These are phyloP conservation scores for Ceratina calcarata DNA, from an alignment of 1,140 invertebrate genomes.

Conservation along the genomic window DNA sequence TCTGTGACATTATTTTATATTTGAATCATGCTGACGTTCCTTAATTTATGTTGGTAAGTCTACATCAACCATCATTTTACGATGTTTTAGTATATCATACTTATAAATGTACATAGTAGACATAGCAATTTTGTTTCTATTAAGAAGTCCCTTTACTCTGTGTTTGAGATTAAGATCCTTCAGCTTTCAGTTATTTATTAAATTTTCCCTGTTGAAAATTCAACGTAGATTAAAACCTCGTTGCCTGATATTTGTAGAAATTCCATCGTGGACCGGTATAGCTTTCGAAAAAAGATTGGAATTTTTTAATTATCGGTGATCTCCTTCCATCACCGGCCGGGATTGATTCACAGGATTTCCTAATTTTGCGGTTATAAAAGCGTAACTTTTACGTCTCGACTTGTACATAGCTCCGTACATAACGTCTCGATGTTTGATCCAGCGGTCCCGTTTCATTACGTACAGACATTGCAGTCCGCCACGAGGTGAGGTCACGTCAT, in stretches of 20 bases:
- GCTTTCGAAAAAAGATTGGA: not conserved
- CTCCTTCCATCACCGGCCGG: not conserved
- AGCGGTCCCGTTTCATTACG: constrained; percentile 34
- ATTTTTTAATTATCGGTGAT: not conserved
- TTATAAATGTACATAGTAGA: too few relatives aligned
- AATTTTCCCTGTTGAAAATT: too few relatives aligned
- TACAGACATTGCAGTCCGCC: constrained; percentile 34
- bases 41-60: too few relatives aligned
- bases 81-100: too few relatives aligned
- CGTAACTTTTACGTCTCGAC: constrained; percentile 40
- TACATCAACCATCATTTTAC: too few relatives aligned
- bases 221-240: too few relatives aligned
- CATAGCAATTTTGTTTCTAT: too few relatives aligned
- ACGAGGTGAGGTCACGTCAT: constrained; percentile 28
- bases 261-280: not conserved
- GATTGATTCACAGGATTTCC: not conserved
- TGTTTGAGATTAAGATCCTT: too few relatives aligned
- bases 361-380: constrained; percentile 41
- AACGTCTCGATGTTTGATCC: constrained; percentile 26
- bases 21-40: too few relatives aligned
- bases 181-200: too few relatives aligned
- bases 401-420: constrained; percentile 45
- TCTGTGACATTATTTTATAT: too few relatives aligned
- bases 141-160: too few relatives aligned
- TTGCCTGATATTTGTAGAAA: constrained; percentile 6